Base-by-base conservation (phyloP, 2,888 invertebrate species). In the Cylloceria caligata region DNA sequence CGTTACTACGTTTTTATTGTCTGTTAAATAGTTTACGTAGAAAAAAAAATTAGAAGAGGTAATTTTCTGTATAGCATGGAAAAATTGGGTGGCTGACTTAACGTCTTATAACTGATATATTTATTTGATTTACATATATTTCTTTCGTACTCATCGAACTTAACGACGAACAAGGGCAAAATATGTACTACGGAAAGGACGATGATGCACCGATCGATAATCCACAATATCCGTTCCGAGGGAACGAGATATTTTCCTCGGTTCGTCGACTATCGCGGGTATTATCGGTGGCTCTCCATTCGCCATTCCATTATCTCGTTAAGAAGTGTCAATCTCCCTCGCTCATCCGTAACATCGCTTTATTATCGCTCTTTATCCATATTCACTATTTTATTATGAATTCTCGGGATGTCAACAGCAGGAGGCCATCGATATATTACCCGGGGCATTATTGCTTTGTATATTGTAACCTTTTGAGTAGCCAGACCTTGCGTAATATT, bases 251-350 rank as follows among this genome's bases (percentile, higher is more conserved):
- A 74, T 80, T 80, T 64, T 45, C 36, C 49, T 60, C 76, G 74
- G 64, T 74, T 84, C 80, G 78, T 80, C 75, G 72, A 75, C 47
- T 82, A 65, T 75, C 68, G 72, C 76, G 68, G 27, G 60, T 83
- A 83, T 84, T 81, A 79, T 83, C 77, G 72, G 52, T 62, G 74
- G 64, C 9, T 62, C 74, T 62, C 49, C 47, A 74, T 79, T 81
- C 72, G 76, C 27, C 64, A 81, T 76, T 83, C 42, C 21, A 71
- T 74, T 69, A 80, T 80, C 80, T 80, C 74, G 68, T 80, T 64
- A 74, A 68, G 47, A 36, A 69, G 34, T 16, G 68, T 69, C 62
- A 42, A 74, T 64, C 60, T 73, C 39, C 6, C 76, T 49, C 24
- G 1, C 13, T 13, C n/a, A 30, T 9, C 21, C 47, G 19, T 57